Evolutionary conservation across 2,888 invertebrate genomes (phyloP), one percentile per base, ranked within the genome.

Genomic region (Ophonus ardosiacus): DNA sequence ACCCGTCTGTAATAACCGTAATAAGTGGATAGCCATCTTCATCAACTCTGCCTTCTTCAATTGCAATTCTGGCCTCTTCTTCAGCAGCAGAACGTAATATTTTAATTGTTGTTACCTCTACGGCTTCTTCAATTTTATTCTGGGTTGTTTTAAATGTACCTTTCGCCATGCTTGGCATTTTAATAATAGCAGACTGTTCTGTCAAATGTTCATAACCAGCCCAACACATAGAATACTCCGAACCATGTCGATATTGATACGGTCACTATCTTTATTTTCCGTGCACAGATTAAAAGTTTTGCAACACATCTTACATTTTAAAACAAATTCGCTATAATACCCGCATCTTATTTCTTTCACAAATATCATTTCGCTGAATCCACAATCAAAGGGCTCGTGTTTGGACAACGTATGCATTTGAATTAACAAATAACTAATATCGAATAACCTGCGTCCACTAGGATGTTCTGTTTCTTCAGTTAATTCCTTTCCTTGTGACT

Each of bases 1-100:
- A 82, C 10, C 86, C 86, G 38, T 86, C 85, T 17, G 78, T 56
- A 17, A 83, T 83, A 2, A 85, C 86, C 15, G 85, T 84, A 13
- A 86, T 85, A 56, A 76, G 43, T 10, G 83, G 86, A 56, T 7
- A 21, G 15, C 24, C 17, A 31, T 68, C 68, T 17, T 8, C 24
- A 68, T 68, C 68, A 24, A 68, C 38, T 8, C 17, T 24, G 10
- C 8, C 68, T 8, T 68, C 68, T 21, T 10, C 17, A 18, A n/a
- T n/a, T 10, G 63, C 63, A 61, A 21, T 21, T 21, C 21, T 21
- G 21, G 21, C 21, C 10, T 61, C 15, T 61, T 61, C 15, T n/a
- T 51, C 51, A 51, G n/a, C n/a, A 13, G 51, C 51, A 51, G 10
- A 51, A 13, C 51, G n/a, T 51, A 51, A 8, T 13, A 13, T 51